Percentiles rank a stretch among this genome's conserved stretches.
These are phyloP conservation scores for Lasioglossum calceatum DNA, from an alignment of 2,888 invertebrate genomes.

Conservation along the genomic window DNA sequence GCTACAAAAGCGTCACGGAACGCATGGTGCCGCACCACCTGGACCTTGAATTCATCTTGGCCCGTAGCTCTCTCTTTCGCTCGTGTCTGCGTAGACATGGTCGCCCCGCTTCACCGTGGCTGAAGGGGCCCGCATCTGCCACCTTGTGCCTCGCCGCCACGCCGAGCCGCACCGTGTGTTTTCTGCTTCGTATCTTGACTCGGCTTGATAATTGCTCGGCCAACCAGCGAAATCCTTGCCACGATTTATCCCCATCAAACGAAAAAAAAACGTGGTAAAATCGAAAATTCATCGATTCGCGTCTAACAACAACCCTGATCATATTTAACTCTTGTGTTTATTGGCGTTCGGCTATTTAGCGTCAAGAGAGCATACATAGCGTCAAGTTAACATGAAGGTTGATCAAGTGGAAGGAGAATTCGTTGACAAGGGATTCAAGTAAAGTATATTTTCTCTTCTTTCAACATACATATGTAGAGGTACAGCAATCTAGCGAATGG, in stretches of 20 bases:
- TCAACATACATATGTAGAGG: too few relatives aligned
- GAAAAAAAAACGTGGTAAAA: neutral
- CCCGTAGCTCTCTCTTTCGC: slow-evolving; percentile 32
- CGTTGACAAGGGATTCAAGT: too few relatives aligned
- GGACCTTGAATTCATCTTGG: slow-evolving; percentile 68
- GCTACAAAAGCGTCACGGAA: slow-evolving; percentile 62
- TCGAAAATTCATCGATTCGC: neutral
- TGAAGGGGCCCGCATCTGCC: slow-evolving; percentile 67
- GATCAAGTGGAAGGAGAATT: too few relatives aligned
- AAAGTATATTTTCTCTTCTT: too few relatives aligned
- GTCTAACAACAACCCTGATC: too few relatives aligned
- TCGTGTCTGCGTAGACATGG: slow-evolving; percentile 28
- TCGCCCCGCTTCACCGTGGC: slow-evolving; percentile 31
- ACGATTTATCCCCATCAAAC: slow-evolving; percentile 56
- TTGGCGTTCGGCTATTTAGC: too few relatives aligned
- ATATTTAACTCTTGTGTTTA: too few relatives aligned
- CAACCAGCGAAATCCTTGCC: slow-evolving; percentile 39
- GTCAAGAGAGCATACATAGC: too few relatives aligned
- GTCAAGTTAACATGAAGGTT: too few relatives aligned
- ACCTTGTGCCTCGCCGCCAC: slow-evolving; percentile 60
- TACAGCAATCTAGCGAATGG: too few relatives aligned
- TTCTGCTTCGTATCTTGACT: slow-evolving; percentile 52
- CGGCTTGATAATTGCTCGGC: slow-evolving; percentile 63
- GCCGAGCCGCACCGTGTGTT: slow-evolving; percentile 49
- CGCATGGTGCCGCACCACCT: slow-evolving; percentile 56